Evolutionary conservation across 1,140 invertebrate genomes (phyloP), one percentile per base, ranked within the genome.

Genomic region (Bombus superbus): DNA sequence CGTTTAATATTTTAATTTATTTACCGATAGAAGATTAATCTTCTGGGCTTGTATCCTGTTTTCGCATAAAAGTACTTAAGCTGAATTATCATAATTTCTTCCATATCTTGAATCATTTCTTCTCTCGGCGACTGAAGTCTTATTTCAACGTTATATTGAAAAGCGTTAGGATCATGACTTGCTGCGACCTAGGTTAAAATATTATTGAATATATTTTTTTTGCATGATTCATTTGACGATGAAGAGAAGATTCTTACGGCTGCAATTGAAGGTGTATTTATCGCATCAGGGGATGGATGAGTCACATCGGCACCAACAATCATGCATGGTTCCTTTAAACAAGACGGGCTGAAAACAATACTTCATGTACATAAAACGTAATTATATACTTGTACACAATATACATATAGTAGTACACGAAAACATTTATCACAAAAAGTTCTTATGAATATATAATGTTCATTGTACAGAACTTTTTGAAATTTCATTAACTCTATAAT

Each of bases 281-380:
- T 89, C 35, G 96, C 96, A 91, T 97, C 97, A 0, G 97, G 97
- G 2, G 97, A 96, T 0, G 98, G 98, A 96, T 99, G 98, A 1
- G 98, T 98, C 1, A 98, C 98, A 95, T 99, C 98, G 38, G 98
- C 98, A 2, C 98, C 98, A 57, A 98, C 95, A 28, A 98, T 96
- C 95, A 98, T 97, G 0, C 95, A 94, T 6, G 96, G 95, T 44
- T 38, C 74, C 0, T 3, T 0, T 15, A 97, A 86, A 87, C 87
- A 96, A 66, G 10, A 2, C 66, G 94, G 93, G 59, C 93, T 94
- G 57, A 42, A 59, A 71, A 32, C 10, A 22, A 68, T 42, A 42
- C 22, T 28, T 40, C 11, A 40, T 71, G 28, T n/a, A 42, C 2
- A n/a, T 42, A 11, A 13, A 25, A 53, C 38, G 44, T 11, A 15